Percentiles rank a stretch among this genome's conserved stretches.
Evolutionary conservation across 2,888 invertebrate species (phyloP).

Genomic region (Rhorus exstirpatorius): DNA sequence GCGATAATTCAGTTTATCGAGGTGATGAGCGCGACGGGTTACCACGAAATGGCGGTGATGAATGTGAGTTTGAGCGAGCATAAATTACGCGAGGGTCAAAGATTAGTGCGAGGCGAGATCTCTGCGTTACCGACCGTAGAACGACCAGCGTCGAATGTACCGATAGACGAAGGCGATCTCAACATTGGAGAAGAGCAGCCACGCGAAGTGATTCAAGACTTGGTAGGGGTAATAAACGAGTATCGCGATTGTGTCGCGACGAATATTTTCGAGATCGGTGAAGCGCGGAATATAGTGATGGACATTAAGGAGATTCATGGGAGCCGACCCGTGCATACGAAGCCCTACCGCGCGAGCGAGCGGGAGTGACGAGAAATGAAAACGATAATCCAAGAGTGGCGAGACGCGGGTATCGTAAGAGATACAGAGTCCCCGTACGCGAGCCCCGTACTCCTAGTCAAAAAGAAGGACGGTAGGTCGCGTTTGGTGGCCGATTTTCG

Average conservation of each 20-base stretch:
- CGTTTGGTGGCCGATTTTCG: conserved; percentile 49
- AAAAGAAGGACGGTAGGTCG: conserved; percentile 36
- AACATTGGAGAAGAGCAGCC: conserved; percentile 30
- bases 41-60: background rate
- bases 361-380: conserved; percentile 31
- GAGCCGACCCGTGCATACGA: conserved; percentile 3
- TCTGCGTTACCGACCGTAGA: background rate
- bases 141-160: background rate
- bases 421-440: conserved; percentile 43
- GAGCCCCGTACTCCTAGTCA: no score
- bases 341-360: conserved; percentile 42
- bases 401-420: conserved; percentile 30
- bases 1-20: background rate
- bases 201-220: conserved; percentile 12
- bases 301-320: conserved; percentile 26
- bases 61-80: background rate
- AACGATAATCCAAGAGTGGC: conserved; percentile 52
- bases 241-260: conserved; percentile 48
- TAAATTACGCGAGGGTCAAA: background rate
- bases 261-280: conserved; percentile 29
- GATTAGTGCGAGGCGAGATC: background rate
- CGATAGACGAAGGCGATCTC: conserved; percentile 5
- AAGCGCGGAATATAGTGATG: conserved; percentile 18
- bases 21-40: background rate
- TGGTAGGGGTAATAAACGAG: conserved; percentile 1